These are phyloP conservation scores for Nasonia giraulti DNA, from an alignment of 1,140 invertebrate genomes.

Conservation along the genomic window DNA sequence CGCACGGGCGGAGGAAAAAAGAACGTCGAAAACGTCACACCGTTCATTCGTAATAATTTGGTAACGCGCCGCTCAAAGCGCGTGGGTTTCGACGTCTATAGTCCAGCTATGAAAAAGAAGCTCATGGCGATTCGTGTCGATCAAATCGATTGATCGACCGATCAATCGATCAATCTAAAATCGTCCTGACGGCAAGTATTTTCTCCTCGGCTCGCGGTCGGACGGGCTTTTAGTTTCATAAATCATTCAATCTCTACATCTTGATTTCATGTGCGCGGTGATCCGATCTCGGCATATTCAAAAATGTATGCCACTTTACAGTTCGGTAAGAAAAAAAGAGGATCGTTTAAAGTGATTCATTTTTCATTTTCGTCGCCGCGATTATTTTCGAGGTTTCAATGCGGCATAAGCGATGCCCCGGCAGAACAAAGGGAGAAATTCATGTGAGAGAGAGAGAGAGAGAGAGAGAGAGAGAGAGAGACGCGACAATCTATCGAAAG, in stretches of 20 bases:
- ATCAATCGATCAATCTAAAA: slow-evolving; percentile 50
- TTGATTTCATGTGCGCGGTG: slow-evolving; percentile 44
- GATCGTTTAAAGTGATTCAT: not conserved
- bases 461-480: too few species aligned
- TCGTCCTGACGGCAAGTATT: slow-evolving; percentile 41
- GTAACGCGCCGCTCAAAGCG: not conserved
- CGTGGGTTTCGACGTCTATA: slow-evolving; percentile 33
- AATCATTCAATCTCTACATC: slow-evolving; percentile 49
- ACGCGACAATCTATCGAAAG: too few species aligned
- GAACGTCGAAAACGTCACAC: slow-evolving; percentile 27
- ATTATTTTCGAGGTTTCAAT: not conserved
- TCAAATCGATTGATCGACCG: slow-evolving; percentile 49
- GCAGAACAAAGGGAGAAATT: too few species aligned
- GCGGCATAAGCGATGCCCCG: too few species aligned
- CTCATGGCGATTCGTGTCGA: slow-evolving; percentile 52
- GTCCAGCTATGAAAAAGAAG: slow-evolving; percentile 44
- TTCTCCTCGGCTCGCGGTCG: not conserved
- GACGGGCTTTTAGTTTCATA: slow-evolving; percentile 45
- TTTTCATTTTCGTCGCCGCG: slow-evolving; percentile 36
- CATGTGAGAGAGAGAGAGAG: too few species aligned
- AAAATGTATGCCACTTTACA: slow-evolving; percentile 43
- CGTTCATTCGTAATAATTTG: slow-evolving; percentile 31
- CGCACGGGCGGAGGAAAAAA: slow-evolving; percentile 27
- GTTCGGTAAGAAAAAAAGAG: slow-evolving; percentile 20
- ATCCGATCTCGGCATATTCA: slow-evolving; percentile 35